Evolutionary conservation across 2,113 vertebrate species (phyloP).

Genomic region (Phoenicopterus ruber): DNA sequence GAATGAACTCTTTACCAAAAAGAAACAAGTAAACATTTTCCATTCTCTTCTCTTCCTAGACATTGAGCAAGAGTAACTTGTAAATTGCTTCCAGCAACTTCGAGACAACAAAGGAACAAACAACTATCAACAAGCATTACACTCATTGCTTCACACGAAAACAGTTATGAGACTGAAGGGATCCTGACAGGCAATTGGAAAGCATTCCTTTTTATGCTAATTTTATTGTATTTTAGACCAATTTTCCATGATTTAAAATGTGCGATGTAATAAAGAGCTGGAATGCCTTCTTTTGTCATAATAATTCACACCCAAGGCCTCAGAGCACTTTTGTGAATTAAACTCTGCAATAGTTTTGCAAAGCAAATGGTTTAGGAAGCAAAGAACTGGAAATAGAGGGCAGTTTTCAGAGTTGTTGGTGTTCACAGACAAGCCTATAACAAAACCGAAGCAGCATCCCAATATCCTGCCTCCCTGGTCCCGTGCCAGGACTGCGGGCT

Average conservation of each 20-base stretch:
- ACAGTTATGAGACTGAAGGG: constrained; percentile 11
- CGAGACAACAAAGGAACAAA: constrained; percentile 46
- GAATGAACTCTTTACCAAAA: not conserved
- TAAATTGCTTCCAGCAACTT: constrained; percentile 66
- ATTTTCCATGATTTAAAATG: constrained; percentile 57
- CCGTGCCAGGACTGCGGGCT: accelerated
- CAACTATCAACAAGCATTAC: constrained; percentile 56
- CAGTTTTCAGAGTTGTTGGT: not conserved
- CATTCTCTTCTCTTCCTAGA: constrained; percentile 36
- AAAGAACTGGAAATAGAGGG: not conserved
- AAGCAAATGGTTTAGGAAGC: not conserved
- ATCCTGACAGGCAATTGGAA: constrained; percentile 47
- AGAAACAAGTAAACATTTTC: constrained; percentile 43
- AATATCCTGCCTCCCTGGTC: not conserved
- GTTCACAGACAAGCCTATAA: not conserved
- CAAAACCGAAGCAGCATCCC: accelerated
- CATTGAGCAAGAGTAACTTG: constrained; percentile 55
- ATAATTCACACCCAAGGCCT: constrained; percentile 39
- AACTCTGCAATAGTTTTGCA: not conserved
- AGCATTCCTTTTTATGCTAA: constrained; percentile 28
- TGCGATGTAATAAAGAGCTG: constrained; percentile 21
- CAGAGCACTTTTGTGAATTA: constrained; percentile 24
- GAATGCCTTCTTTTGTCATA: constrained; percentile 24
- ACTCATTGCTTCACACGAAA: constrained; percentile 35
- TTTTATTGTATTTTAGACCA: constrained; percentile 38